phyloP scores from a whole-genome alignment of 2,888 invertebrate genomes.

The Trichacis sp. region DNA sequence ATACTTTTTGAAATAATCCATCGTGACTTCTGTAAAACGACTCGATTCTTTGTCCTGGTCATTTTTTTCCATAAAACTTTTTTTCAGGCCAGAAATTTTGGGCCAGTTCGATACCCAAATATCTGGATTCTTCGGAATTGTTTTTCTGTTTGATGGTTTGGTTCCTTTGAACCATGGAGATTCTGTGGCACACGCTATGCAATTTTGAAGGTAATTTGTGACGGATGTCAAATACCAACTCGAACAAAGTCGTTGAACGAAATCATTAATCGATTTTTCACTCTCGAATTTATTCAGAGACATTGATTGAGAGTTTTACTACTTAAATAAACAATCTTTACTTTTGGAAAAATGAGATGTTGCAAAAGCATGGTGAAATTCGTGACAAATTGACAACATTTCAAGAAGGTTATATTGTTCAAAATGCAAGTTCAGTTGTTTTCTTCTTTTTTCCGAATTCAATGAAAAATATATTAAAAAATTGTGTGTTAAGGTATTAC shows the following conservation, averaged over 20 bases:
- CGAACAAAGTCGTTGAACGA: not conserved
- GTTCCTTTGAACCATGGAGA: not conserved
- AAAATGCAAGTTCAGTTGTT: too few relatives aligned
- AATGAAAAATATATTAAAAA: too few relatives aligned
- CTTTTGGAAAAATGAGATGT: too few relatives aligned
- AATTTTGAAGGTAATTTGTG: not conserved
- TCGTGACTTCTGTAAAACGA: not conserved
- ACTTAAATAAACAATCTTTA: too few relatives aligned
- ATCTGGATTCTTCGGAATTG: not conserved
- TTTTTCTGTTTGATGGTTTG: not conserved
- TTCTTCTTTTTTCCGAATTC: too few relatives aligned
- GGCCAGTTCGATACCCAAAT: not conserved
- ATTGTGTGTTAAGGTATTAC: too few relatives aligned
- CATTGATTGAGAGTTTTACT: too few relatives aligned
- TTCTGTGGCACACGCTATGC: not conserved
- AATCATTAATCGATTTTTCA: not conserved
- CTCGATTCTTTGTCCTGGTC: not conserved
- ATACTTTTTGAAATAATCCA: slow-evolving; percentile 35
- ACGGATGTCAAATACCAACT: not conserved
- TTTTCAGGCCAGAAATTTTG: not conserved
- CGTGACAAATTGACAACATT: too few relatives aligned
- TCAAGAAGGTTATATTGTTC: too few relatives aligned
- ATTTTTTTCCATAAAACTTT: slow-evolving; percentile 2
- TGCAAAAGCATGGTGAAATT: too few relatives aligned
- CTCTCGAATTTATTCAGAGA: not conserved